Percentiles rank a stretch among this genome's conserved stretches.
Conservation (phyloP, 2,797 vertebrate species). For the Sternarchorhynchus goeldii region DNA sequence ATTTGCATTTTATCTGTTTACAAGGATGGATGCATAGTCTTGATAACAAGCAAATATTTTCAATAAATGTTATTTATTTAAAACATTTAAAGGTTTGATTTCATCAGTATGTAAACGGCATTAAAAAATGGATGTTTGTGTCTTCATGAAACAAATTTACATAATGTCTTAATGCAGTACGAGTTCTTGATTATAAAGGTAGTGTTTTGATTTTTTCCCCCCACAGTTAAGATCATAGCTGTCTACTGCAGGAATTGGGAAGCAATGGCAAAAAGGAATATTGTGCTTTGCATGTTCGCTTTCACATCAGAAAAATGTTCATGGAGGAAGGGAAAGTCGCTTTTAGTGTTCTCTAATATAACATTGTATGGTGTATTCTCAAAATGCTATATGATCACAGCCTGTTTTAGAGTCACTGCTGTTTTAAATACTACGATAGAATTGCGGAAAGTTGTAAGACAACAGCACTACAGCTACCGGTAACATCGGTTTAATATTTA, state of each 20-base stretch:
- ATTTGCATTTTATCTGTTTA: constrained; percentile 60
- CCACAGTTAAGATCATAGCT: background rate
- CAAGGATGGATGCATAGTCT: constrained; percentile 48
- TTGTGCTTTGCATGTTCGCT: background rate
- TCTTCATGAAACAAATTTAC: constrained; percentile 14
- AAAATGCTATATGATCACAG: background rate
- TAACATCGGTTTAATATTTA: background rate
- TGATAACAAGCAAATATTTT: constrained; percentile 74
- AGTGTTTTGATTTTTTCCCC: background rate
- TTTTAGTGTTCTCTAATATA: background rate
- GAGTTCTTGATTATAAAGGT: background rate
- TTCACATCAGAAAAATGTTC: background rate
- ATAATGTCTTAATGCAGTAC: background rate
- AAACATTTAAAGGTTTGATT: constrained; percentile 54
- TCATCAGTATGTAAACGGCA: constrained; percentile 14
- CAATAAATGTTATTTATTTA: constrained; percentile 82
- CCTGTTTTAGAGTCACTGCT: constrained; percentile 21
- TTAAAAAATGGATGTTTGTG: constrained; percentile 10
- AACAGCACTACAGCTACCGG: constrained; percentile 10
- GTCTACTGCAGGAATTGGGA: background rate
- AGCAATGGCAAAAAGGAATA: no score
- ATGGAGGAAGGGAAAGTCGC: constrained; percentile 10
- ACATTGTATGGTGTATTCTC: background rate
- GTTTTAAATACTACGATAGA: constrained; percentile 11
- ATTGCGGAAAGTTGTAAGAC: background rate